Evolutionary conservation across 2,888 invertebrate species (phyloP), one percentile per base, ranked within the genome.

Genomic region (Caenorhabditis virilis): DNA sequence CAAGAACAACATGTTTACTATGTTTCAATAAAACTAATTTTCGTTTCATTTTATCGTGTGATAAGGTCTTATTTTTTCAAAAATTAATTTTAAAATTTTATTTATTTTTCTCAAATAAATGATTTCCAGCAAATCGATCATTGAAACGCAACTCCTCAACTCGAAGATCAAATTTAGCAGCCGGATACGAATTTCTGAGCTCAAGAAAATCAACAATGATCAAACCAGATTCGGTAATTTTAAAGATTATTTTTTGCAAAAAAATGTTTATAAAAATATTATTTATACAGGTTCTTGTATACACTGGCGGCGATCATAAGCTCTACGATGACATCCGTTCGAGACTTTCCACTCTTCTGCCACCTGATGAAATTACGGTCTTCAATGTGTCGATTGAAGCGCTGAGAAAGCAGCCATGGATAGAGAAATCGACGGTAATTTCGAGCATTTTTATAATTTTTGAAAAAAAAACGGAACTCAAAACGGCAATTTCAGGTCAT

Each of bases 321-420:
- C 65, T 77, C 7, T 81, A 73, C 54, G 46, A 48, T 15, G 47
- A 69, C 11, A 79, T 82, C 36, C 67, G 70, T 13, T 22, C 16
- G 9, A 51, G 67, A 0, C 58, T 81, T n/a, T 50, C 60, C 9
- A 26, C 49, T 2, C 50, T 79, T 22, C 42, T 81, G 26, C 78
- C 80, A 15, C 45, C 61, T 23, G 70, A 79, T 49, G 64, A 68
- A 11, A 78, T 78, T 47, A 78, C 79, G 6, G 70, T 82, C 1
- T 78, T 76, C 57, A 72, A 79, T 48, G 66, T 81, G 22, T 70
- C 76, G 16, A 52, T 71, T 7, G 67, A 72, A 22, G 72, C 74
- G 2, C 52, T 81, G 15, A 61, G 58, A 23, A 62, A 60, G 9
- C 76, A 78, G 33, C 79, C 78, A 23, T 81, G 80, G 80, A 67